Conservation (phyloP, 2,888 invertebrate species). For the Spilarctia lutea region DNA sequence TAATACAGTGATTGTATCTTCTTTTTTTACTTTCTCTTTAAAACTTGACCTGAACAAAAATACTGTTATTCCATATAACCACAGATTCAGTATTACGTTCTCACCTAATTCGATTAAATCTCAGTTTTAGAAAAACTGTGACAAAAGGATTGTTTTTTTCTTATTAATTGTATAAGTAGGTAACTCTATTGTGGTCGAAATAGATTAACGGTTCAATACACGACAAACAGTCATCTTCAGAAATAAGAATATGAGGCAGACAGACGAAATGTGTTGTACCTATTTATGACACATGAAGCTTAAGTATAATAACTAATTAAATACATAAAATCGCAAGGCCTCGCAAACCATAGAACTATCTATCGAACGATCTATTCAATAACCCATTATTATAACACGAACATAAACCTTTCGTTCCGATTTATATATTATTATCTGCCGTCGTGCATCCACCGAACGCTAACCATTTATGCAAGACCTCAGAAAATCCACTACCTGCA, state of each 20-base stretch:
- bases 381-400: conserved; percentile 58
- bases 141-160: not conserved
- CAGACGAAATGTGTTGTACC: not conserved
- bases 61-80: not conserved
- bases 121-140: conserved; percentile 2
- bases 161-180: not conserved
- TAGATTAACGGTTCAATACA: conserved; percentile 1
- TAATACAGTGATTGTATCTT: not conserved
- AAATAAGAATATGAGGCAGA: not conserved
- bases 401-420: conserved; percentile 66
- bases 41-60: not conserved
- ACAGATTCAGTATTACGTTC: not conserved
- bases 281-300: not conserved
- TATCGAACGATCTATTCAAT: conserved; percentile 61
- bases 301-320: conserved; percentile 7
- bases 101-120: conserved; percentile 1
- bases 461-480: conserved; percentile 42
- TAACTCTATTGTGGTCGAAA: not conserved
- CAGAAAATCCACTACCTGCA: conserved; percentile 40
- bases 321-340: conserved; percentile 23
- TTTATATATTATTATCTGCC: conserved; percentile 69
- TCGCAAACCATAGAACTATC: conserved; percentile 40
- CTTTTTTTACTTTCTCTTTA: not conserved
- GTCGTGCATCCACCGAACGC: conserved; percentile 70
- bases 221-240: not conserved